Evolutionary conservation across 2,797 vertebrate genomes (phyloP).

Genomic region (Cygnus olor): DNA sequence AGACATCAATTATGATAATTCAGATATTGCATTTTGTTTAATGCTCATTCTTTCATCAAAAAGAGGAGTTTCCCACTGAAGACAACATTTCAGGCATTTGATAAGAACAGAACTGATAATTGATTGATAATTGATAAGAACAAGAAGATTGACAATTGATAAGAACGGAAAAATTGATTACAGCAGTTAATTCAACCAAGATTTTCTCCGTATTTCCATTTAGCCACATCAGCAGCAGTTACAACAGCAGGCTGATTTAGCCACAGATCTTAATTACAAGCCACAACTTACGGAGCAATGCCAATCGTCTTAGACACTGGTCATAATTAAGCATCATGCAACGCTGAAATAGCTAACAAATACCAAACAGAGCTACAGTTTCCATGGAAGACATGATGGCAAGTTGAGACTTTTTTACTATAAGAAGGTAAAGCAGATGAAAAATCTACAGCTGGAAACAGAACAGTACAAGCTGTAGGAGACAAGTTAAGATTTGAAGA

Average conservation of each 20-base stretch:
- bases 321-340: background rate
- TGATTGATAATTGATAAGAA: too few relatives aligned
- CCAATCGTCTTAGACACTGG: background rate
- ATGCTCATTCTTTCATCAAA: background rate
- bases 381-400: background rate
- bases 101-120: background rate
- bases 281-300: background rate
- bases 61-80: background rate
- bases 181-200: background rate
- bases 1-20: constrained; percentile 4
- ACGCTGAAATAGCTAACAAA: background rate
- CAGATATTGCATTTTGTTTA: background rate
- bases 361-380: background rate
- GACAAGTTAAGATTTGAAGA: background rate
- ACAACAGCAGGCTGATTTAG: background rate
- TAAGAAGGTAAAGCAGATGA: background rate
- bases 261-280: background rate
- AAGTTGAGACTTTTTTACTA: background rate
- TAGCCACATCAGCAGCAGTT: background rate
- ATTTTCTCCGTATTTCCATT: background rate
- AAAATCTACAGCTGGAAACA: background rate
- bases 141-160: too few relatives aligned
- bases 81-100: background rate
- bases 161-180: background rate
- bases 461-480: background rate